A percentile compares a stretch with the other conserved stretches of the same genome.
phyloP scores from a whole-genome alignment of 2,888 invertebrate genomes.

The Ormyrus nitidulus region DNA sequence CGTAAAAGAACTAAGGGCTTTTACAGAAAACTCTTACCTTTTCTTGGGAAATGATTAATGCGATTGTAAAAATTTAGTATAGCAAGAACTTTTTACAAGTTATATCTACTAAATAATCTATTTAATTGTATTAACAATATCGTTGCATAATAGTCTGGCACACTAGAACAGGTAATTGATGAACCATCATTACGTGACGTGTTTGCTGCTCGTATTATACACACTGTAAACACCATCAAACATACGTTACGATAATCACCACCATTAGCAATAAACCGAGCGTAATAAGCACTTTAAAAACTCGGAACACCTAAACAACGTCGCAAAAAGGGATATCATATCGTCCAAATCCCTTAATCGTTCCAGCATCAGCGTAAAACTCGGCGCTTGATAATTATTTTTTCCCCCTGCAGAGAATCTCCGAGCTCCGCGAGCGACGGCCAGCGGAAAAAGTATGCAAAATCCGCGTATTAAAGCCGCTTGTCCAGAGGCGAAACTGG shows the following conservation, averaged over 20 bases:
- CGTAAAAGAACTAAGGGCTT: not conserved
- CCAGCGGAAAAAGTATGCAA: conserved; percentile 33
- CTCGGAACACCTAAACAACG: not conserved
- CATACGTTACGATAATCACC: too few relatives aligned
- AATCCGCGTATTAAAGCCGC: conserved; percentile 30
- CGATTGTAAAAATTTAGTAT: not conserved
- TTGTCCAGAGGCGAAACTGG: conserved; percentile 28
- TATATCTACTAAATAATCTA: not conserved
- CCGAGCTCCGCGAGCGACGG: too few relatives aligned
- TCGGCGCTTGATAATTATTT: conserved; percentile 34
- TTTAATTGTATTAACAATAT: too few relatives aligned
- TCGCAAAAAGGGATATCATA: not conserved
- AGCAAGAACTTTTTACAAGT: not conserved
- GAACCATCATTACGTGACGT: too few relatives aligned
- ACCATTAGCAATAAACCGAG: too few relatives aligned
- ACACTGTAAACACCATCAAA: too few relatives aligned
- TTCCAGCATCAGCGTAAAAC: not conserved
- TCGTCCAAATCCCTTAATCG: not conserved
- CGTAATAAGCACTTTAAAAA: not conserved
- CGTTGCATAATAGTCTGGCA: too few relatives aligned
- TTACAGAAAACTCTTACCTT: not conserved
- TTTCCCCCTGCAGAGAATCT: conserved; percentile 16
- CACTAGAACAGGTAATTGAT: too few relatives aligned
- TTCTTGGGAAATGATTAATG: not conserved
- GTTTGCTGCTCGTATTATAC: too few relatives aligned